These are phyloP conservation scores for Anneissia japonica DNA, from an alignment of 35 echinoderm and acorn worm species.

Conservation along the genomic window DNA sequence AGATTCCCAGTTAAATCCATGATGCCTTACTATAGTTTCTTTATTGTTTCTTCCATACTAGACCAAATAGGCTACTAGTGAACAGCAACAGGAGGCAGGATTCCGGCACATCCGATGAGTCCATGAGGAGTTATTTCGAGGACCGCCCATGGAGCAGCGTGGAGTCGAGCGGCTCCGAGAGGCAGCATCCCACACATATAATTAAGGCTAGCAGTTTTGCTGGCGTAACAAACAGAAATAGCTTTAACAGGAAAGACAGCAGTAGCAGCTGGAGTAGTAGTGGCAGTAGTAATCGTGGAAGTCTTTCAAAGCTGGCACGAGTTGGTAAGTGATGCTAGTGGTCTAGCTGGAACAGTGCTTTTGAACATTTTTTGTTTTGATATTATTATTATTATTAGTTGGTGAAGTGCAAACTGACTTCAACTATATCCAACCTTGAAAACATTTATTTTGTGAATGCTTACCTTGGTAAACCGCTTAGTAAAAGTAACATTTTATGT, in stretches of 20 bases:
- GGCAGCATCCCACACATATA: conserved; percentile 69
- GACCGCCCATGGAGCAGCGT: conserved; percentile 97
- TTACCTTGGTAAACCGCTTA: too few species aligned
- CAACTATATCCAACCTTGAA: too few species aligned
- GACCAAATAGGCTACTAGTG: conserved; percentile 53
- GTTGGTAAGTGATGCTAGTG: conserved; percentile 5
- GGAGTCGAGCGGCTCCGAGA: conserved; percentile 89
- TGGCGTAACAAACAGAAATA: conserved; percentile 55
- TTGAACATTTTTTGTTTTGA: too few species aligned
- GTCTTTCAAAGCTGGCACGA: conserved; percentile 34
- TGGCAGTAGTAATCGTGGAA: conserved; percentile 65
- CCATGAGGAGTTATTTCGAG: conserved; percentile 59
- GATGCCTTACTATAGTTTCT: too few species aligned
- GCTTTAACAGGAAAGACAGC: conserved; percentile 81
- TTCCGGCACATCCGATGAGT: conserved; percentile 70
- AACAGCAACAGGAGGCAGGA: conserved; percentile 66
- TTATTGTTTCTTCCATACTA: too few species aligned
- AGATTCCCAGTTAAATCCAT: too few species aligned
- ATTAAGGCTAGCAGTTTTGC: conserved; percentile 98
- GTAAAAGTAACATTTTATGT: too few species aligned
- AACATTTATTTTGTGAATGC: too few species aligned
- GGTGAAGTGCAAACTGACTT: too few species aligned
- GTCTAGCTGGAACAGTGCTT: not conserved
- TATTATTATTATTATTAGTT: too few species aligned
- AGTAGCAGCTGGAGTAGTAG: conserved; percentile 80